phyloP scores from a whole-genome alignment of 2,888 invertebrate species.

The Lacanobia oleracea region DNA sequence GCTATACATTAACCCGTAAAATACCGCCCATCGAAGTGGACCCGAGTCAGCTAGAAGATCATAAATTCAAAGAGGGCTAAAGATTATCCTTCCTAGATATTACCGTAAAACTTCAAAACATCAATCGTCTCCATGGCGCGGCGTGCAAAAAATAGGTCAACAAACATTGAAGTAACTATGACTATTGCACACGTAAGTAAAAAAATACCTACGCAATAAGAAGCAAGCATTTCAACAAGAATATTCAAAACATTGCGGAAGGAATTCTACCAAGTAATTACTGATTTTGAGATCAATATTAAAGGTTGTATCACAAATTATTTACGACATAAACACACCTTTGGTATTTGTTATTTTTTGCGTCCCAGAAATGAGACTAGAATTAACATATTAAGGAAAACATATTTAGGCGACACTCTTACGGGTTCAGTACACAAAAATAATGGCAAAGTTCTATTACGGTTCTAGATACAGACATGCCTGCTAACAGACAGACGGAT shows the following conservation, averaged over 20 bases:
- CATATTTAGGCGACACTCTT: background rate
- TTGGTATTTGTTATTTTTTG: constrained; percentile 45
- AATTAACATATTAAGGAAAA: constrained; percentile 25
- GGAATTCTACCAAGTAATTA: constrained; percentile 33
- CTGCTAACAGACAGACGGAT: too few species aligned
- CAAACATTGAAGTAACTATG: too few species aligned
- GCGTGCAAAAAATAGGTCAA: too few species aligned
- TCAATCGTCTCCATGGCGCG: too few species aligned
- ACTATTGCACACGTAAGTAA: too few species aligned
- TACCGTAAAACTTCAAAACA: too few species aligned
- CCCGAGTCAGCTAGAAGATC: too few species aligned
- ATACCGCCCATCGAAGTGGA: too few species aligned
- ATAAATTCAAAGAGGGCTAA: too few species aligned
- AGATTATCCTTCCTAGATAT: too few species aligned
- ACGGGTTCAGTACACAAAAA: constrained; percentile 31
- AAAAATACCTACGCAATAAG: background rate
- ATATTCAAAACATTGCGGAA: constrained; percentile 34
- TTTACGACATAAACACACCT: constrained; percentile 38
- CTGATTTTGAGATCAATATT: constrained; percentile 10
- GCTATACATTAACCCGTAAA: too few species aligned
- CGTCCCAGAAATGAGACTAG: constrained; percentile 2
- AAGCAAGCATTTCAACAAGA: background rate
- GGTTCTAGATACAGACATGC: too few species aligned
- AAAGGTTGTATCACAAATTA: constrained; percentile 20
- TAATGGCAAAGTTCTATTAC: background rate